A percentile compares a stretch with the other conserved stretches of the same genome.
Conservation (phyloP, 2,888 invertebrate species). For the Mythimna pallens region DNA sequence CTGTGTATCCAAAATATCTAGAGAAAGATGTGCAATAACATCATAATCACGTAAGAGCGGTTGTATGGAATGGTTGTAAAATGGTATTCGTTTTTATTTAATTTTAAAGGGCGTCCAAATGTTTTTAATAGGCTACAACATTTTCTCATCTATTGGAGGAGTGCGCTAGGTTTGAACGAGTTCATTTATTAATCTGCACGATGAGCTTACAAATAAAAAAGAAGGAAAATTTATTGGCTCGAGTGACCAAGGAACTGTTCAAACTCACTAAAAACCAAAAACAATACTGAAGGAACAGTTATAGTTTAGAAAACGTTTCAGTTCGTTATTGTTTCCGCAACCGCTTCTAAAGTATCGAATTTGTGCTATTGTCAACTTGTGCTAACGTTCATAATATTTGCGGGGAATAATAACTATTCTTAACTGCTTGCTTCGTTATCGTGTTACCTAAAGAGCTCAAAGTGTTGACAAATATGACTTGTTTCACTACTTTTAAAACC, state of each 20-base stretch:
- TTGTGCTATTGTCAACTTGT: constrained; percentile 15
- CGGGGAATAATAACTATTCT: constrained; percentile 6
- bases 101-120: no score
- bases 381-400: constrained; percentile 12
- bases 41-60: no score
- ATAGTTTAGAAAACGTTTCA: constrained; percentile 25
- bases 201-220: not conserved
- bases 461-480: not conserved
- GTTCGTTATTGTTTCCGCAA: constrained; percentile 33
- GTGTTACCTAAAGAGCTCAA: not conserved
- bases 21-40: no score
- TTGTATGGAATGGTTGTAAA: no score
- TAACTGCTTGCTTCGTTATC: not conserved
- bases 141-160: not conserved
- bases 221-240: not conserved
- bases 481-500: no score
- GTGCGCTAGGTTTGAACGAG: no score
- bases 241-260: not conserved
- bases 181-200: not conserved
- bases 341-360: constrained; percentile 51
- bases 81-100: no score
- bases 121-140: not conserved
- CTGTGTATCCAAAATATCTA: no score
- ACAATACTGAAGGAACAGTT: constrained; percentile 6
- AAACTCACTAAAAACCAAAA: not conserved